Base-by-base conservation (phyloP, 2,888 invertebrate species). In the Hypercompe scribonia region DNA sequence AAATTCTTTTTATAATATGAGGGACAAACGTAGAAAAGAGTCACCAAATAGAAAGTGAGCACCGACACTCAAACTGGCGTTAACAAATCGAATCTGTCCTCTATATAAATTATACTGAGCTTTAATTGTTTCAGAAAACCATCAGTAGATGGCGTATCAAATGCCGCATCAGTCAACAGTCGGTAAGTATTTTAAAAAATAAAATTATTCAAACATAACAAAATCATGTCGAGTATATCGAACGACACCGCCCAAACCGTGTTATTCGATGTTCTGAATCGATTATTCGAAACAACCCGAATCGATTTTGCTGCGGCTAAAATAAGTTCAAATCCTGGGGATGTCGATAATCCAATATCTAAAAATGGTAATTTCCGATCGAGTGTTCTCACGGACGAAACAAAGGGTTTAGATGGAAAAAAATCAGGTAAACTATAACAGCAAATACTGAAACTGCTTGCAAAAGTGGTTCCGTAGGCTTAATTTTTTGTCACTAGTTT, bases 121-220 rank as follows among this genome's bases (percentile, higher is more conserved):
- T 18, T 31, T n/a, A 42, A 91, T 96, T 96, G 94, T 97, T 97
- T 90, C 97, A 98, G 97, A 96, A 98, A 98, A 96, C 98, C 98
- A 86, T 97, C 98, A 80, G 97, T 98, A 94, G 98, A 98, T 94
- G 98, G 98, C 90, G 97, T 98, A 88, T 97, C 97, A 82, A 98
- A 97, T 90, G 97, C 98, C 73, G 97, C 98, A 80, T 98, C 98
- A 84, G 98, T 98, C 89, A 98, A 98, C 95, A 97, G 98, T 90
- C 98, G 98, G 98, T 98, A 96, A 98, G 98, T 75, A 64, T 97
- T 70, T 18, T 63, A 65, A 75, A 73, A 58, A 70, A 42, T 77
- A 77, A 81, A 77, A 72, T 72, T 79, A 77, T 75, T 78, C 71
- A 79, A 65, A 68, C 33, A 75, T 65, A n/a, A 74, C 75, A 78